Base-by-base conservation (phyloP, 2,797 vertebrate genomes). In the Enteromius afrohamiltoni region DNA sequence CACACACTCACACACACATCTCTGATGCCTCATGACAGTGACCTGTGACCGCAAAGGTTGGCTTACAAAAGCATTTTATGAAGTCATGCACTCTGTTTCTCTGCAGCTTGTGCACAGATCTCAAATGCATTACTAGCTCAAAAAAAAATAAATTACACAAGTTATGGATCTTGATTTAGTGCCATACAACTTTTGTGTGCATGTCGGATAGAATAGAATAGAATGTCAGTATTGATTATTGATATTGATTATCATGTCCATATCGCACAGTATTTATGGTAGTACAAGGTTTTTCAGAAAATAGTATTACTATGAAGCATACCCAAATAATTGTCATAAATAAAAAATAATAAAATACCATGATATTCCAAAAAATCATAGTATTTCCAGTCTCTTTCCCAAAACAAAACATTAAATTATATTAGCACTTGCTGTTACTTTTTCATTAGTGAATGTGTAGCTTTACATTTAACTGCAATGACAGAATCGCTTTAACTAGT, bases 11-110 rank as follows among this genome's bases (percentile, higher is more conserved):
- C 85, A 58, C 64, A 58, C 68, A 47, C 53, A 73, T n/a, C 40
- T 49, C 23, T 65, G 47, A 77, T 60, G 45, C 40, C 47, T 73
- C 53, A 71, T 26, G 58, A 62, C 23, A 62, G 70, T 80, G 78
- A 80, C 78, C 47, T 17, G 19, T 77, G 83, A 77, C 64, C 14
- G n/a, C 31, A 45, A 42, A 53, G 2, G 45, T 58, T 49, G 2
- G 4, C 16, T 64, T 10, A 47, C 26, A 31, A 45, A 69, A 37
- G 4, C 11, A 40, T 40, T 1, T 23, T 14, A 34, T 19, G 77
- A 70, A 73, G 21, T 42, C 3, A n/a, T 31, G 69, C n/a, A 70
- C 5, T 53, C 31, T 55, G 10, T 34, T 75, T 34, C 51, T 37
- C 51, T 55, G 23, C 4, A 10, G 19, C 26, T 69, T 10, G 6